Evolutionary conservation across 2,113 vertebrate genomes (phyloP), one percentile per base, ranked within the genome.

Genomic region (Enhydra lutris): DNA sequence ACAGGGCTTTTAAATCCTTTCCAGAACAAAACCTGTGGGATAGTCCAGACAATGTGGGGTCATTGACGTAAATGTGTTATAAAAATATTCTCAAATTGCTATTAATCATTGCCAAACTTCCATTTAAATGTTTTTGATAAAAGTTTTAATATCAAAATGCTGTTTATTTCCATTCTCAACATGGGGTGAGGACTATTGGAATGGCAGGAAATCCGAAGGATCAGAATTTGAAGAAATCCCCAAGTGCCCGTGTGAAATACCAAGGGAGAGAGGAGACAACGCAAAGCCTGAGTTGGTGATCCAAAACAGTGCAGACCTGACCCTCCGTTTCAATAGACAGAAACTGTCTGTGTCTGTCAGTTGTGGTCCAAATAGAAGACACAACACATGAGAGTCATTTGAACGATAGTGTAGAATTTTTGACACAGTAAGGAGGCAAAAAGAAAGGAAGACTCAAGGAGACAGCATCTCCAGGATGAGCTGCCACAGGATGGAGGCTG

Each of bases 21-120:
- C 59, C 71, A 29, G 50, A 69, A n/a, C 13, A n/a, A 31, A 34
- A 69, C 42, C 10, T 4, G 23, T 47, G 45, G 65, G 29, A 1
- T 11, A 4, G 42, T 67, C 6, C 6, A 29, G 50, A 39, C 7
- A 2, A 0, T 55, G 74, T 29, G 8, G 4, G 5, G 1, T n/a
- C 50, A 13, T 4, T n/a, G 88, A n/a, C 21, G 0, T 21, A 34
- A 23, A 24, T 29, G 29, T 34, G 12, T 65, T 29, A 13, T 42
- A 39, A 36, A 69, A 55, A 29, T 31, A 34, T 63, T 79, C 50
- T 88, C 89, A 29, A 8, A 26, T 57, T 65, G 13, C 29, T 42
- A 21, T 29, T 78, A 50, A 57, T 63, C 78, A 20, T 76, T 93
- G 52, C 61, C 45, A 31, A 23, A 86, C 31, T 15, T 80, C n/a